These are phyloP conservation scores for Coturnix japonica DNA, from an alignment of 2,113 vertebrate genomes.

Conservation along the genomic window DNA sequence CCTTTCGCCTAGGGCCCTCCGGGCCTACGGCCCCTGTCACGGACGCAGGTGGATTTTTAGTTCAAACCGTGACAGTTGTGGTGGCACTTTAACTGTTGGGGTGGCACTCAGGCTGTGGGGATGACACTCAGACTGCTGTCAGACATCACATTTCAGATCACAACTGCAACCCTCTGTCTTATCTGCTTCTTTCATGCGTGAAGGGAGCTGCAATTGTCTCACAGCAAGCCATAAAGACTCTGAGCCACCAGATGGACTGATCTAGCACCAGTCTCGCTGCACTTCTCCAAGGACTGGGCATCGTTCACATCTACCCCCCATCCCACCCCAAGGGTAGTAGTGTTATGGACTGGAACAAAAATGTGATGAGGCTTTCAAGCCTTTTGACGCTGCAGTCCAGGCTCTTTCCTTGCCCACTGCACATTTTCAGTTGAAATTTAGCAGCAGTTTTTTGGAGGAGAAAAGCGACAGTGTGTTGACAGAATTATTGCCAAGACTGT, in stretches of 20 bases:
- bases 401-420: not conserved
- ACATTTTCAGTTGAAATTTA: not conserved
- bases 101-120: not conserved
- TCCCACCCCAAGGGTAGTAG: not conserved
- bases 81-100: not conserved
- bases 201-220: not conserved
- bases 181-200: not conserved
- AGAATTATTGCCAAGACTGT: not conserved
- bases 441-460: not conserved
- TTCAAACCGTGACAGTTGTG: too few species aligned
- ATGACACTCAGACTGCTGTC: not conserved
- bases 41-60: too few species aligned
- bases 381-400: not conserved
- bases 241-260: slow-evolving; percentile 22
- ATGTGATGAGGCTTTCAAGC: not conserved
- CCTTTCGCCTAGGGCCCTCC: too few species aligned
- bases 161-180: not conserved
- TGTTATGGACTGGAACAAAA: slow-evolving; percentile 28
- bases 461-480: not conserved
- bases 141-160: not conserved
- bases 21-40: too few species aligned
- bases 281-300: not conserved
- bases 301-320: not conserved
- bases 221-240: slow-evolving; percentile 13
- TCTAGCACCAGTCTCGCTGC: not conserved